Conservation (phyloP, 2,113 vertebrate genomes). For the Ranitomeya imitator region DNA sequence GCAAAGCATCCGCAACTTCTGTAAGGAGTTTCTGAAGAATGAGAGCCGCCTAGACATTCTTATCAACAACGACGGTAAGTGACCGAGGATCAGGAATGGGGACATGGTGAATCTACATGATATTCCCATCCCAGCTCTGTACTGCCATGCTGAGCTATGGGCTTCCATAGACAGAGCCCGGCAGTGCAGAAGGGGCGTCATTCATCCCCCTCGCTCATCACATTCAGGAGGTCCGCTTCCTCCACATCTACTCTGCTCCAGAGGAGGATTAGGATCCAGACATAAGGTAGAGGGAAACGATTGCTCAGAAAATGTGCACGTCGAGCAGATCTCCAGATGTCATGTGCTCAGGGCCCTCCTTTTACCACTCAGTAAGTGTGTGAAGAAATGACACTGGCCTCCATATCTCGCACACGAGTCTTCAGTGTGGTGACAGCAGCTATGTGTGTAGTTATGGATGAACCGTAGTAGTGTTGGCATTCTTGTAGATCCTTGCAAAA, state of each 20-base stretch:
- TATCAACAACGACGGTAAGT: conserved; percentile 77
- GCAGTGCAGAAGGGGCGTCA: neutral
- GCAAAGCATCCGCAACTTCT: conserved; percentile 72
- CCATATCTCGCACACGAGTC: no score
- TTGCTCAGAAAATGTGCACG: no score
- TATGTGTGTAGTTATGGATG: no score
- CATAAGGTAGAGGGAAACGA: no score
- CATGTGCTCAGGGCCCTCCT: no score
- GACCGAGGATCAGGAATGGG: neutral
- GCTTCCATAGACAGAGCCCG: neutral
- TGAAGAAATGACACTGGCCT: no score
- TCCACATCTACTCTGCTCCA: neutral
- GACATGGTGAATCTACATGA: neutral
- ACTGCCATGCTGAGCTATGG: neutral
- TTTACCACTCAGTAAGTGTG: no score
- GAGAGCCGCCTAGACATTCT: conserved; percentile 78
- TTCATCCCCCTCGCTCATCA: neutral
- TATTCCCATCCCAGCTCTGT: neutral
- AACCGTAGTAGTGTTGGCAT: no score
- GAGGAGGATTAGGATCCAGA: no score
- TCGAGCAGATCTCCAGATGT: no score
- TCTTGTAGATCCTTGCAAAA: no score
- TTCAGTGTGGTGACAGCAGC: no score
- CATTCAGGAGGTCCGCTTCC: neutral
- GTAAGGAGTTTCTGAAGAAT: conserved; percentile 70